Conservation (phyloP, 1,140 invertebrate genomes). For the Battus philenor region DNA sequence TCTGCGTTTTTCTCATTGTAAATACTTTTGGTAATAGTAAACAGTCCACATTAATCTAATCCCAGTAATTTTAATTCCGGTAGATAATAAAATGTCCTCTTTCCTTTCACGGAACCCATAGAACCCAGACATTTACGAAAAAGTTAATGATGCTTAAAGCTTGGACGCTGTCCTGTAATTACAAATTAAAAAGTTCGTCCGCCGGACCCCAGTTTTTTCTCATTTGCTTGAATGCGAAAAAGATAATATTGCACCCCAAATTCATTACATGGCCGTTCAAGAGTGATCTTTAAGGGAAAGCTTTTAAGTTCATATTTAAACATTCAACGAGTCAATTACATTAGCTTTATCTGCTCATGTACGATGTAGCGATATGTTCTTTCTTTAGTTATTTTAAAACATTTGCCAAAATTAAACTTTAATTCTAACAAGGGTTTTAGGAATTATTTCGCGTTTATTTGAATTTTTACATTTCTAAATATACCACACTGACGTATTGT, state of each 20-base stretch:
- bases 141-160: conserved; percentile 73
- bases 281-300: conserved; percentile 22
- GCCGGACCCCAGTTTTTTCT: conserved; percentile 65
- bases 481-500: background rate
- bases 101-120: conserved; percentile 32
- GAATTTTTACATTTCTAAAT: background rate
- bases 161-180: conserved; percentile 70
- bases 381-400: conserved; percentile 45
- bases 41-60: too few species aligned
- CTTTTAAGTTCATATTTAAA: conserved; percentile 32
- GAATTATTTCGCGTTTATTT: conserved; percentile 7
- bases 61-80: conserved; percentile 24
- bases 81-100: conserved; percentile 37
- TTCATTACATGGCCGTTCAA: conserved; percentile 21
- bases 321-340: conserved; percentile 45
- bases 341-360: conserved; percentile 58
- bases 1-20: too few species aligned
- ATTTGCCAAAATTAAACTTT: conserved; percentile 52
- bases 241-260: conserved; percentile 70
- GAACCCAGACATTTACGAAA: conserved; percentile 49
- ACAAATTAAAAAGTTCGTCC: conserved; percentile 73
- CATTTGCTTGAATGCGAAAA: conserved; percentile 64
- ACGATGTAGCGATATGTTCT: conserved; percentile 40
- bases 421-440: conserved; percentile 21
- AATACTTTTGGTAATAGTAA: too few species aligned